Evolutionary conservation across 2,797 vertebrate genomes (phyloP).

Genomic region (Tenualosa thibaudeaui): DNA sequence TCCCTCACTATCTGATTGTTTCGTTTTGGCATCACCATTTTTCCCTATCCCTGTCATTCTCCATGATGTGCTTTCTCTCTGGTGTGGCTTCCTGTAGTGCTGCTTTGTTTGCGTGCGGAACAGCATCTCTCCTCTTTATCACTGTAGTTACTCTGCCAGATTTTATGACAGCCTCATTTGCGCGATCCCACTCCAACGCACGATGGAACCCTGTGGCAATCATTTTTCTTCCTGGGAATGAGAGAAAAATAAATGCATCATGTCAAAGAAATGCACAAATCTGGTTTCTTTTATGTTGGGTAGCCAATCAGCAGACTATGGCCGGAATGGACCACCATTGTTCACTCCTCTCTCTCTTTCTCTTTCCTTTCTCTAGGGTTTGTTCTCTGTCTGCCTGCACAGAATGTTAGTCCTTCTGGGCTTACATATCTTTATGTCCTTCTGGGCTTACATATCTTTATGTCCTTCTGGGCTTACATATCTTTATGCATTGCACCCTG

Average conservation of each 20-base stretch:
- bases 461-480: not conserved
- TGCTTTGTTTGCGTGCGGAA: conserved; percentile 7
- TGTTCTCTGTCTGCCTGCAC: not conserved
- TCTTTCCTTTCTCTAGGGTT: not conserved
- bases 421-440: not conserved
- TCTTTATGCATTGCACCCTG: not conserved
- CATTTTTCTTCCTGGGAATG: not conserved
- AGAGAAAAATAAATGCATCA: not conserved
- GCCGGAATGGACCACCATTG: not conserved
- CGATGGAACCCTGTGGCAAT: not conserved
- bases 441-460: not conserved
- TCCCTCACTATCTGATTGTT: not conserved
- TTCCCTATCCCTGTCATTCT: not conserved
- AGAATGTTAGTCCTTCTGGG: not conserved
- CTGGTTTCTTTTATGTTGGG: not conserved
- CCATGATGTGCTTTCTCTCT: not conserved
- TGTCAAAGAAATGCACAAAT: conserved; percentile 23
- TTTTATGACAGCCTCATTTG: conserved; percentile 14
- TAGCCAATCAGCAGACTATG: not conserved
- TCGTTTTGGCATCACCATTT: not conserved
- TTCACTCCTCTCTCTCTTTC: not conserved
- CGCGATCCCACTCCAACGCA: not conserved
- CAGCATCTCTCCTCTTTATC: conserved; percentile 6
- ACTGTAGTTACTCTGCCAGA: not conserved
- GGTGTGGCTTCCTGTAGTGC: not conserved